Evolutionary conservation across 2,888 invertebrate species (phyloP), one percentile per base, ranked within the genome.

Genomic region (Anthophora plumipes): DNA sequence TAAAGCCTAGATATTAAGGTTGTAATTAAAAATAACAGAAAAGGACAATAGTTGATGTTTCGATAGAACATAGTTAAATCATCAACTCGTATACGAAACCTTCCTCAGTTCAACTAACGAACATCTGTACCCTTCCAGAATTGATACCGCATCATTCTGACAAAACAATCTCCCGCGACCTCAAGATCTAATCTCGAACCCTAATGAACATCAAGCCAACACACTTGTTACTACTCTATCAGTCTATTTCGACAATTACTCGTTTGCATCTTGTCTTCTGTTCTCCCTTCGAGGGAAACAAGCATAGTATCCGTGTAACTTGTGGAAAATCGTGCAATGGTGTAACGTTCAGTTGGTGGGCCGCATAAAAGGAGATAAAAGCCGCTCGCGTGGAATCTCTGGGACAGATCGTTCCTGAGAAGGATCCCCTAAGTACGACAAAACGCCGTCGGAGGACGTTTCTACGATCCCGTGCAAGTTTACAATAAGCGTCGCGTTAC

Each of bases 401-500:
- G 60, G 82, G 74, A 69, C 74, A 80, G 76, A 86, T 83, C 72
- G 78, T 82, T 79, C 48, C 75, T 25, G 77, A n/a, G 68, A 79
- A 83, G 83, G 72, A 80, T 82, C 76, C 70, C 63, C 59, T 80
- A 85, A 85, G 83, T 52, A 79, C 78, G 85, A 87, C 85, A 85
- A 85, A 87, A 86, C 68, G 86, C 59, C 70, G 67, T 57, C 69
- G 61, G 60, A 75, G 82, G 79, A 78, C 78, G 31, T 80, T 66
- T 61, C 80, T 72, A 64, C 71, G 81, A 78, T 77, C 69, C 73
- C 80, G 75, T 70, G 87, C 87, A 73, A 85, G 76, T 87, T 87
- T 87, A 87, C 87, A 87, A 87, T 85, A 85, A 87, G 84, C 87
- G 85, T 69, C 72, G 78, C 85, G 82, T 87, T 85, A 87, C 85